Percentiles rank a stretch among this genome's conserved stretches.
These are phyloP conservation scores for Aleiodes sp. DNA, from an alignment of 1,140 invertebrate genomes.

Conservation along the genomic window DNA sequence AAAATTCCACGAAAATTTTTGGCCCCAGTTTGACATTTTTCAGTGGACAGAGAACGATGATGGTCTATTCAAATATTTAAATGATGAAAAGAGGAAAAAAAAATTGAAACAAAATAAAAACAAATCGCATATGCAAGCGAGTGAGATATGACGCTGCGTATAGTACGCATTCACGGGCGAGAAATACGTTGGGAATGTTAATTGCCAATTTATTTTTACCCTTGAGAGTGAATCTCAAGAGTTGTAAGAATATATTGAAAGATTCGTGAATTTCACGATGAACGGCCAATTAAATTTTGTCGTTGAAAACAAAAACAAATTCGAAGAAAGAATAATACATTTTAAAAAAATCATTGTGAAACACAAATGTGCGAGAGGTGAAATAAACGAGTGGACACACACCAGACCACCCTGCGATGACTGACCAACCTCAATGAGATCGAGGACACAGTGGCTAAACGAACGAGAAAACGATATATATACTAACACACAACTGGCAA, in stretches of 20 bases:
- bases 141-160: not conserved
- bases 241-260: not conserved
- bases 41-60: constrained; percentile 6
- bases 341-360: not conserved
- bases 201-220: constrained; percentile 25
- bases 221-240: constrained; percentile 6
- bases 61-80: not conserved
- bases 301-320: not conserved
- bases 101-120: not conserved
- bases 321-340: too few species aligned
- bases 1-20: constrained; percentile 22
- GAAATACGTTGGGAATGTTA: constrained; percentile 17
- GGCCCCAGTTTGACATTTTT: constrained; percentile 22
- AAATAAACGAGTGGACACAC: not conserved
- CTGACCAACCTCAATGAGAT: constrained; percentile 21
- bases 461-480: constrained; percentile 1
- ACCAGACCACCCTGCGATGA: not conserved
- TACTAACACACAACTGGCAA: not conserved
- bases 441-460: constrained; percentile 10
- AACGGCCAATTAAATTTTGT: not conserved
- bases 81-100: not conserved
- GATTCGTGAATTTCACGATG: constrained; percentile 14
- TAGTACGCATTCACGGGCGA: not conserved
- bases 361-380: not conserved
- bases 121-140: constrained; percentile 1